Base-by-base conservation (phyloP, 1,140 invertebrate species). In the Papilio dardanus region DNA sequence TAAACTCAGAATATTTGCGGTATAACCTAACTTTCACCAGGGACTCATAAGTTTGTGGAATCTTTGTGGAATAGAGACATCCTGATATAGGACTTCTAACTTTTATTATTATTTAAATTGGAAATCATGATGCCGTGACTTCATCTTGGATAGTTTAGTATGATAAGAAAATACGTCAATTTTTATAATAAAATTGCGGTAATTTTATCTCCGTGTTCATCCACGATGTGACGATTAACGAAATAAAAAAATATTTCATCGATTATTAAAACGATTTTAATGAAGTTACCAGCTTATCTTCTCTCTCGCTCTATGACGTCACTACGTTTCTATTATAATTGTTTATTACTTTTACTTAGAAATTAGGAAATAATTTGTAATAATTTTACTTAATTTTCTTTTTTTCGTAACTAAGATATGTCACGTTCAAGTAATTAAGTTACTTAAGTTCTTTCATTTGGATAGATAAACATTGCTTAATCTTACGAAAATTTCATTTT, bases 151-250 rank as follows among this genome's bases (percentile, higher is more conserved):
- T 12, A n/a, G n/a, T 33, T 54, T 50, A 28, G 68, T 24, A 28
- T 28, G 24, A 30, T 24, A 62, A 62, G 19, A 62, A 54, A 50
- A 73, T 50, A 54, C 71, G 46, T 46, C 50, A 46, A 73, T 73
- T 73, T 73, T 73, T 73, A 12, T 35, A 35, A 58, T 58, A 73
- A 73, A 73, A 73, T 73, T 46, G 71, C 46, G 71, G 71, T 16
- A 73, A 50, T 54, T 73, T 69, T 31, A 28, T 35, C 46, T 21
- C 46, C 71, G 46, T 73, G 28, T 54, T 73, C 16, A 28, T 21
- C n/a, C 14, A 73, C 46, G 71, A 54, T 58, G 42, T 54, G 71
- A 30, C 50, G 28, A 54, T 28, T 58, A 46, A 73, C 24, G 58
- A 73, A 73, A 46, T 21, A n/a, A 71, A 30, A 21, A n/a, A 71